Evolutionary conservation across 1,140 invertebrate genomes (phyloP), one percentile per base, ranked within the genome.

Genomic region (Mactra quadrangularis): DNA sequence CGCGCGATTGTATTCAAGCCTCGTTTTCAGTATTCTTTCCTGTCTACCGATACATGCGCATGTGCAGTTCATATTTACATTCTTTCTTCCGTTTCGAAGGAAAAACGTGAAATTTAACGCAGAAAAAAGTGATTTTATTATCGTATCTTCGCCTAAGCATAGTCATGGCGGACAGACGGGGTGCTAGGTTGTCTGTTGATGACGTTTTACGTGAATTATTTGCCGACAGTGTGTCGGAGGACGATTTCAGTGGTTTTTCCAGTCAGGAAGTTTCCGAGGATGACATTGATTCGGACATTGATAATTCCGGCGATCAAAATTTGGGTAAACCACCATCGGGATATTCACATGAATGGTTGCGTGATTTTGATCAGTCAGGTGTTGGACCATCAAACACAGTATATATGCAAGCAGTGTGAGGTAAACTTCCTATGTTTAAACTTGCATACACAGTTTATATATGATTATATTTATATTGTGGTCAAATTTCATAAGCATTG

Each of bases 171-270:
- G 55, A 57, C n/a, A 57, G n/a, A n/a, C n/a, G n/a, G n/a, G n/a
- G n/a, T n/a, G n/a, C n/a, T n/a, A n/a, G n/a, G n/a, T n/a, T n/a
- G n/a, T n/a, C n/a, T n/a, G n/a, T n/a, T n/a, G n/a, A n/a, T n/a
- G n/a, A n/a, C n/a, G n/a, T n/a, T n/a, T n/a, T 57, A 57, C 27
- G 31, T 57, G 55, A 57, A 57, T 29, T 57, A 57, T 57, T 57
- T 17, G 55, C 25, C 1, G 55, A 57, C 17, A 57, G 3, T 2
- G 55, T 11, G 3, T 2, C 3, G 4, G 55, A 11, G 55, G 55
- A 57, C 1, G n/a, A 57, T 13, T 57, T 57, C 31, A 17, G 17
- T 2, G 55, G 55, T 57, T 57, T 57, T 57, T 57, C 22, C 4
- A 29, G 31, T 7, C 4, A 3, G 4, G 55, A 57, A 2, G 13